Evolutionary conservation across 2,888 invertebrate genomes (phyloP).

Genomic region (Romanomermis culicivorax): DNA sequence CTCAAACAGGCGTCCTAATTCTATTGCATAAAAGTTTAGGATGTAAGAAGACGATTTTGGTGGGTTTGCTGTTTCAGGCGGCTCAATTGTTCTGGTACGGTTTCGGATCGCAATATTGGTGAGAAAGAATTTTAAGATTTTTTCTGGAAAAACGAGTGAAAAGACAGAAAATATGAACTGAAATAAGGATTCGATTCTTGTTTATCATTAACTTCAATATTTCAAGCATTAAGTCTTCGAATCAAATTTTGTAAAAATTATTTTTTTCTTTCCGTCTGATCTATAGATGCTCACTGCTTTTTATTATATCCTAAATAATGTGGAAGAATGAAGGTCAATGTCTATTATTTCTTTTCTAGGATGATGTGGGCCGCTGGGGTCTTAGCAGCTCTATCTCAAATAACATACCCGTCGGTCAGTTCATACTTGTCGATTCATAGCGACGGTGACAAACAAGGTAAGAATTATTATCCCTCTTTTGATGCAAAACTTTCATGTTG

Average conservation of each 20-base stretch:
- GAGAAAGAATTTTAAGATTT: not conserved
- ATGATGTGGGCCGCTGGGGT: constrained; percentile 99
- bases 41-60: constrained; percentile 85
- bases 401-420: constrained; percentile 95
- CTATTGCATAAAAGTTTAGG: constrained; percentile 46
- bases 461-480: no score
- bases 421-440: constrained; percentile 94
- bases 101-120: constrained; percentile 34
- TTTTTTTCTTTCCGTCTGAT: no score
- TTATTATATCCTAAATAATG: not conserved
- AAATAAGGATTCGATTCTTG: no score
- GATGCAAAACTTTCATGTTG: no score
- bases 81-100: constrained; percentile 92
- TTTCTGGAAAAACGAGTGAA: no score
- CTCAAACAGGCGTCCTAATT: constrained; percentile 44
- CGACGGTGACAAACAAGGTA: constrained; percentile 84
- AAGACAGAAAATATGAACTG: no score
- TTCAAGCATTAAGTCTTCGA: no score
- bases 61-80: constrained; percentile 86
- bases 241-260: no score
- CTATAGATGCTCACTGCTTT: not conserved
- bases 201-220: no score
- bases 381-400: constrained; percentile 76
- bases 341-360: constrained; percentile 34
- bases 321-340: no score